These are phyloP conservation scores for Linepithema humile DNA, from an alignment of 1,140 invertebrate genomes.

Conservation along the genomic window DNA sequence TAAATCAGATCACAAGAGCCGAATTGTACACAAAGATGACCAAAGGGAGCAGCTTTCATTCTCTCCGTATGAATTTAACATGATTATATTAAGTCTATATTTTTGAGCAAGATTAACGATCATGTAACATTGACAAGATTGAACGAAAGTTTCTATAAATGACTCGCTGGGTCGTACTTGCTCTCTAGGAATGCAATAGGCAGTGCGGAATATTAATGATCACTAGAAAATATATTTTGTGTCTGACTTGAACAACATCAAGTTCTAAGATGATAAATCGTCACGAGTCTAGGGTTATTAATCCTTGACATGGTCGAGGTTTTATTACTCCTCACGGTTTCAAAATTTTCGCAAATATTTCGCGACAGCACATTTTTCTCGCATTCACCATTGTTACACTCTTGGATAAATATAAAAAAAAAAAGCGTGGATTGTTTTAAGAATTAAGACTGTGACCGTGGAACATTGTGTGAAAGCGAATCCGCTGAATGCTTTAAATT, in stretches of 20 bases:
- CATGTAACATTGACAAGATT: constrained; percentile 16
- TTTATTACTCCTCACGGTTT: constrained; percentile 24
- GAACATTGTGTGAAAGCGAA: not conserved
- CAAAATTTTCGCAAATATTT: constrained; percentile 11
- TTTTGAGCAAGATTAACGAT: constrained; percentile 31
- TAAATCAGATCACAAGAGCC: not conserved
- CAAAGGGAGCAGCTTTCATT: not conserved
- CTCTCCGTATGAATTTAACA: too few relatives aligned
- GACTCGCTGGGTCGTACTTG: constrained; percentile 18
- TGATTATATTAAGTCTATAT: not conserved
- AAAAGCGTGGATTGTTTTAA: not conserved
- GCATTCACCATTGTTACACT: not conserved
- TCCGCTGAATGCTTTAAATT: not conserved
- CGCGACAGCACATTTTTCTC: not conserved
- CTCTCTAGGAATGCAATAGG: constrained; percentile 23
- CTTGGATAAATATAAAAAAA: not conserved
- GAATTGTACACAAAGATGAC: not conserved
- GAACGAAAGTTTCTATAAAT: constrained; percentile 20
- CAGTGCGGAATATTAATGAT: constrained; percentile 48
- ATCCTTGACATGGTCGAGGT: constrained; percentile 18
- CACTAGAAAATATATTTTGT: constrained; percentile 31
- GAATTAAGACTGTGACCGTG: not conserved
- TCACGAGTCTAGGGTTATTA: constrained; percentile 26
- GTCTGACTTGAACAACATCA: constrained; percentile 14
- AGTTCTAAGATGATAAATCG: constrained; percentile 50